Percentiles rank a stretch among this genome's conserved stretches.
phyloP scores from a whole-genome alignment of 2,113 vertebrate species.

The Hypocryptadius cinnamomeus region DNA sequence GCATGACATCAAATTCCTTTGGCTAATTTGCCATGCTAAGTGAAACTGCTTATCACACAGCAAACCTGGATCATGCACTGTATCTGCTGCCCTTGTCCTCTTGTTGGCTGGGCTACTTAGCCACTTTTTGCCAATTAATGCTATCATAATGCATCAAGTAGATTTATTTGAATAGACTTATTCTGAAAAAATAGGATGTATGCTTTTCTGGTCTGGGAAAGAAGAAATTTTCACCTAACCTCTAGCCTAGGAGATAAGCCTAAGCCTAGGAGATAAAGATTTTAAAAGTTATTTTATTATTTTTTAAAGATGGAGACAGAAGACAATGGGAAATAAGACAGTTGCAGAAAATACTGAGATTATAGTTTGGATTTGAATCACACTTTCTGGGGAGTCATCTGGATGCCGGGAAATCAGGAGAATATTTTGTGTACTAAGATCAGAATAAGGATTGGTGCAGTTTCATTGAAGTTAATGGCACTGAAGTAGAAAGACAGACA shows the following conservation, averaged over 20 bases:
- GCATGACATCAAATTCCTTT: neutral
- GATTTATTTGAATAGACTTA: neutral
- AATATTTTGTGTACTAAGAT: neutral
- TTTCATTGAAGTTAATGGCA: neutral
- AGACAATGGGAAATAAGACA: neutral
- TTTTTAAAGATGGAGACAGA: neutral
- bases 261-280: neutral
- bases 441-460: neutral
- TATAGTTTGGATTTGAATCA: neutral
- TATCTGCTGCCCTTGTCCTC: neutral
- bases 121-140: neutral
- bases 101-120: neutral
- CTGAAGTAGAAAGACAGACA: neutral
- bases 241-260: neutral
- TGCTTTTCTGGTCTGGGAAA: neutral
- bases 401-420: neutral
- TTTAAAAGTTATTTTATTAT: neutral
- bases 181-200: neutral
- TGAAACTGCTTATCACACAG: neutral
- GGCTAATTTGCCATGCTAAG: neutral
- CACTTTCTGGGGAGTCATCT: neutral
- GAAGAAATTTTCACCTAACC: neutral
- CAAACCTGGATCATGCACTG: neutral
- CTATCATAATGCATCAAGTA: neutral
- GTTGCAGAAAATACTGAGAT: neutral